Evolutionary conservation across 2,113 vertebrate species (phyloP).

Genomic region (Collichthys lucidus): DNA sequence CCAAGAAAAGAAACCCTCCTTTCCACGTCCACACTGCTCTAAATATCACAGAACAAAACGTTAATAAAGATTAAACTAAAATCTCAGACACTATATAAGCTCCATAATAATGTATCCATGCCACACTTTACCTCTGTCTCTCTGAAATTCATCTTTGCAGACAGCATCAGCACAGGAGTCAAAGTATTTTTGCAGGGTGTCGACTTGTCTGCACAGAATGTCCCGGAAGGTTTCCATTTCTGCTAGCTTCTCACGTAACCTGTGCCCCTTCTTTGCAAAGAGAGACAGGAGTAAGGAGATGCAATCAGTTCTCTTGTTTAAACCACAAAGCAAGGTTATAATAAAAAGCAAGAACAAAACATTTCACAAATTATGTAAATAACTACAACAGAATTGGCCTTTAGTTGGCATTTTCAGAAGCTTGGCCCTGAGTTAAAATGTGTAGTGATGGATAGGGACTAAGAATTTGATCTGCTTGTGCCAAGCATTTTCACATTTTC

Average conservation of each 20-base stretch:
- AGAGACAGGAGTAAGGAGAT: background rate
- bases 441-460: background rate
- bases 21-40: background rate
- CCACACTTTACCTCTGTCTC: conserved; percentile 90
- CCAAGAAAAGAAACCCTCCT: background rate
- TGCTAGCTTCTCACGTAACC: conserved; percentile 95
- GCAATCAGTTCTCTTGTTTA: conserved; percentile 1
- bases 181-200: conserved; percentile 86
- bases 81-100: background rate
- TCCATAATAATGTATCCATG: background rate
- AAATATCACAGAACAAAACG: background rate
- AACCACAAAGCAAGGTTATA: background rate
- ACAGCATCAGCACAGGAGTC: conserved; percentile 90
- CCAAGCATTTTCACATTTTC: background rate
- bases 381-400: background rate
- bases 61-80: background rate
- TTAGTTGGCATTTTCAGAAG: background rate
- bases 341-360: background rate
- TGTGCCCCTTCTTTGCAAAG: conserved; percentile 91
- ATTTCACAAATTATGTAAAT: background rate
- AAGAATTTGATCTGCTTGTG: background rate
- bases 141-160: conserved; percentile 95
- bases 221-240: conserved; percentile 99
- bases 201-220: conserved; percentile 89
- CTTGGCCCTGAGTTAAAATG: background rate